Evolutionary conservation across 2,113 vertebrate species (phyloP).

Genomic region (Neofelis nebulosa): DNA sequence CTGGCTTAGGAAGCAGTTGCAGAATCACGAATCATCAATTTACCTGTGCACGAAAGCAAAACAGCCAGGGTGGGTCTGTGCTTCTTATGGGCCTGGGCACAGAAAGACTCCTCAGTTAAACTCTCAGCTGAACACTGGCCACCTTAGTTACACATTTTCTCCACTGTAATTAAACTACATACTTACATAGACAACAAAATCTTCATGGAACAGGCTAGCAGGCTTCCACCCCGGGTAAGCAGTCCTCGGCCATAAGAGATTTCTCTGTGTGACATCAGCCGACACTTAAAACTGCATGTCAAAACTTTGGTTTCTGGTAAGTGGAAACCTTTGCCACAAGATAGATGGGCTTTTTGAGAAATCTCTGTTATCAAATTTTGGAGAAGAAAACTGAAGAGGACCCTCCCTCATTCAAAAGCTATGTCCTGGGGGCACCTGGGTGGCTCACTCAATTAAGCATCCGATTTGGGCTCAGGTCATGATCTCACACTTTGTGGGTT

Average conservation of each 20-base stretch:
- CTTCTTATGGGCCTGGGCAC: neutral
- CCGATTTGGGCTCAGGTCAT: too few relatives aligned
- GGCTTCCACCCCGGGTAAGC: accelerated
- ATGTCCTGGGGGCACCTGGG: neutral
- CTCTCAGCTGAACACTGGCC: neutral
- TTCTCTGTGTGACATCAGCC: neutral
- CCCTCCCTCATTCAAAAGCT: neutral
- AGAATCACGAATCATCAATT: neutral
- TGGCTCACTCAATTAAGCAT: too few relatives aligned
- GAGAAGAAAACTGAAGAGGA: neutral
- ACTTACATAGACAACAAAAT: neutral
- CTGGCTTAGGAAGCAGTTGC: accelerated
- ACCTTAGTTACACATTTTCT: neutral
- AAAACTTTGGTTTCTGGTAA: neutral
- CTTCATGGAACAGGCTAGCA: neutral
- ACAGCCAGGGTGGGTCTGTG: accelerated
- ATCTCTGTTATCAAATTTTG: neutral
- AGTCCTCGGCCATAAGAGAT: neutral
- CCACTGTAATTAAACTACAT: neutral
- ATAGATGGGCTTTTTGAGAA: neutral
- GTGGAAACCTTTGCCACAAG: neutral
- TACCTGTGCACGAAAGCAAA: neutral
- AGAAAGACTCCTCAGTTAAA: neutral
- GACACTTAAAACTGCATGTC: neutral
- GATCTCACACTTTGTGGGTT: too few relatives aligned